Base-by-base conservation (phyloP, 2,888 invertebrate genomes). In the Seira musarum region DNA sequence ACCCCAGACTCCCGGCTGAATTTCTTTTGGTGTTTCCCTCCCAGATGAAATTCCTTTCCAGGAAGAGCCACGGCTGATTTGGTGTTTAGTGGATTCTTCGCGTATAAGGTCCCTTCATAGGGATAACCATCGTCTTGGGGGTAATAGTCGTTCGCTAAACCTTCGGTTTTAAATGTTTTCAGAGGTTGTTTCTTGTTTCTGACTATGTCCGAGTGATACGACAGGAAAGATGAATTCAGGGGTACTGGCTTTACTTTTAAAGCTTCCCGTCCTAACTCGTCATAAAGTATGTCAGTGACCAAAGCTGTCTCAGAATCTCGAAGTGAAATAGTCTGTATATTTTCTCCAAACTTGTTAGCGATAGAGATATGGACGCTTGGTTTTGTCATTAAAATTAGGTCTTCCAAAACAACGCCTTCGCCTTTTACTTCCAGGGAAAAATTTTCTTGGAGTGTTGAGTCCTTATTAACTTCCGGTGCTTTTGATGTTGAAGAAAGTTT, bases 41-140 rank as follows among this genome's bases (percentile, higher is more conserved):
- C 3, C 13, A 49, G 30, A 8, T 67, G 61, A 49, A 66, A 81
- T 0, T 57, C 15, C 15, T 30, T n/a, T 0, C 81, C 77, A 15
- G 81, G 72, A 1, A 73, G 24, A 0, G 72, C 77, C 13, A 30
- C 49, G 21, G 30, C 40, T 19, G 6, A 13, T n/a, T 68, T 40
- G 24, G 6, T 40, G 6, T 40, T 40, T 1, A 78, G 63, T 24
- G 25, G 46, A 25, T 66, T 46, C 1, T 30, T 3, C 17, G 22
- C n/a, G 19, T 35, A 77, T 0, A 40, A 8, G 0, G 73, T 81
- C 19, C 68, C 8, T 15, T 57, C n/a, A 46, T 69, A 81, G 13
- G 73, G 35, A 64, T 60, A 77, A 2, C 81, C 81, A 24, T 60
- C 63, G 25, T 77, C 77, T n/a, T 40, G 1, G 1, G 81, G 73